These are phyloP conservation scores for Temnothorax unifasciatus DNA, from an alignment of 2,888 invertebrate genomes.

Conservation along the genomic window DNA sequence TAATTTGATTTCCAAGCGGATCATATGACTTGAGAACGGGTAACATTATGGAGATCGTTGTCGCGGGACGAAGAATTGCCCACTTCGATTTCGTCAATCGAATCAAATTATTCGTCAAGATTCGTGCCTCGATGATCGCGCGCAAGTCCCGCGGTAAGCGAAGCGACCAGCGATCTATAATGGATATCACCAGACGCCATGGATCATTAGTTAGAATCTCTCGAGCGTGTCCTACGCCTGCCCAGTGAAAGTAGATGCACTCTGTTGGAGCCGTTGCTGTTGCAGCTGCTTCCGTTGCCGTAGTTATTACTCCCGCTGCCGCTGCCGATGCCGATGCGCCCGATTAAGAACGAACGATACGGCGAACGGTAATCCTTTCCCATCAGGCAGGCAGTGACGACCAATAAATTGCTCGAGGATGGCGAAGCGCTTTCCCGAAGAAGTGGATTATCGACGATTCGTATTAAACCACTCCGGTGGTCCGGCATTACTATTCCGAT, in stretches of 20 bases:
- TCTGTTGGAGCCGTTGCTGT: conserved; percentile 15
- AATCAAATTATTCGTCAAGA: not conserved
- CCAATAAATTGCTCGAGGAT: conserved; percentile 52
- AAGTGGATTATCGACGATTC: conserved; percentile 25
- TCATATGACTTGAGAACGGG: not conserved
- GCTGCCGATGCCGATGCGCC: conserved; percentile 37
- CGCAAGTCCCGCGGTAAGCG: not conserved
- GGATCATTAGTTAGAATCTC: conserved; percentile 57
- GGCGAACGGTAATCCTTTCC: conserved; percentile 44
- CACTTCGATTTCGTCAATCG: conserved; percentile 18
- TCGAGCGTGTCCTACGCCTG: conserved; percentile 61
- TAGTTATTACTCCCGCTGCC: conserved; percentile 42
- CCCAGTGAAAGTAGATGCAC: conserved; percentile 67
- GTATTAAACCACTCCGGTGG: conserved; percentile 30
- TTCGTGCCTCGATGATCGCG: conserved; percentile 14
- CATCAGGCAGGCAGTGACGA: conserved; percentile 33
- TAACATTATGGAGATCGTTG: conserved; percentile 29
- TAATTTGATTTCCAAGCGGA: conserved; percentile 16
- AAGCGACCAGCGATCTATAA: conserved; percentile 41
- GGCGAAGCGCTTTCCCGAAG: conserved; percentile 38
- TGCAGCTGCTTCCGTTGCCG: conserved; percentile 43
- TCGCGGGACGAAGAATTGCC: conserved; percentile 46
- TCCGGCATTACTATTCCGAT: conserved; percentile 19
- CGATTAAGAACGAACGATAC: conserved; percentile 51
- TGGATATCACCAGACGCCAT: conserved; percentile 46